These are phyloP conservation scores for Liodrosophila aerea DNA, from an alignment of 2,888 invertebrate genomes.

Conservation along the genomic window DNA sequence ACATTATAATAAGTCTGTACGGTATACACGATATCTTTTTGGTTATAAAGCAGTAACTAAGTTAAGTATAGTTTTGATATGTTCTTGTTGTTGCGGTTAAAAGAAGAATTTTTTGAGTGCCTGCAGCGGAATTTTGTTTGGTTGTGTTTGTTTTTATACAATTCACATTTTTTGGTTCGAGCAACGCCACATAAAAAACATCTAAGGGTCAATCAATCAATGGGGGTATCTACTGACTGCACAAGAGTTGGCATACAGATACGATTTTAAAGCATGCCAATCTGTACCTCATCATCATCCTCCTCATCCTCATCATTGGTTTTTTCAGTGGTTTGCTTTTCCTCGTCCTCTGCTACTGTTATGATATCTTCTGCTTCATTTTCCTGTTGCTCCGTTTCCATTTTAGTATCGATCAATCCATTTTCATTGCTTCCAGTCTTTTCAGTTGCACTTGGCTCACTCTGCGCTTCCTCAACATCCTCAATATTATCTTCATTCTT, in stretches of 20 bases:
- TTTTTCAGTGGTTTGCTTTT: conserved; percentile 24
- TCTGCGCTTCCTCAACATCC: conserved; percentile 26
- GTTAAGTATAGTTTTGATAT: conserved; percentile 14
- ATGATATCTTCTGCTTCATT: conserved; percentile 19
- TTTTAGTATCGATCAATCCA: conserved; percentile 6
- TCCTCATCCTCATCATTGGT: conserved; percentile 55
- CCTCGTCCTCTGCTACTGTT: conserved; percentile 29
- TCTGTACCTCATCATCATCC: conserved; percentile 82
- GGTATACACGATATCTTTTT: neutral
- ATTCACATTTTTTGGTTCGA: conserved; percentile 38
- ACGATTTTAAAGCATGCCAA: conserved; percentile 80
- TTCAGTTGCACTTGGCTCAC: conserved; percentile 57
- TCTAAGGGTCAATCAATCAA: conserved; percentile 37
- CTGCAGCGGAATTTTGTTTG: conserved; percentile 33
- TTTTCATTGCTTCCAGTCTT: conserved; percentile 54
- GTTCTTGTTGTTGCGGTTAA: conserved; percentile 25
- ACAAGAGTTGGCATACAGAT: conserved; percentile 31
- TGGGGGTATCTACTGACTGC: conserved; percentile 25
- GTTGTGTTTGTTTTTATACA: conserved; percentile 36
- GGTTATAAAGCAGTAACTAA: conserved; percentile 10
- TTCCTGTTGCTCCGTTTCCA: conserved; percentile 25
- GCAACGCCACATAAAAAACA: conserved; percentile 54
- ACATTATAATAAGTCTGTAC: conserved; percentile 20
- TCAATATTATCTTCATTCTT: conserved; percentile 1
- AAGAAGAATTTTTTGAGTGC: conserved; percentile 29